Evolutionary conservation across 2,113 vertebrate species (phyloP).

Genomic region (Sturnus vulgaris): DNA sequence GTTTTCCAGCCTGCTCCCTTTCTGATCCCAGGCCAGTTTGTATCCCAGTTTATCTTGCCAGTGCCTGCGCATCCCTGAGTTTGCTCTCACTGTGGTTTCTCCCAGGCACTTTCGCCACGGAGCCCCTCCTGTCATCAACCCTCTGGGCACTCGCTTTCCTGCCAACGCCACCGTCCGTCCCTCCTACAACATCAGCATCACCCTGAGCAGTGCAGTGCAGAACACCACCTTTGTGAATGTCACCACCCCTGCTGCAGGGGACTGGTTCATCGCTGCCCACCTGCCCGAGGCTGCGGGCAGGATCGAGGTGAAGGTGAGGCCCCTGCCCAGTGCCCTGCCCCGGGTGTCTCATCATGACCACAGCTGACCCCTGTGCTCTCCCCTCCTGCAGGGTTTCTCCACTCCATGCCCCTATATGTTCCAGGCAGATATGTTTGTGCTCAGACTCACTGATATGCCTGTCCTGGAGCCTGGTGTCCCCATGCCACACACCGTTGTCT

Average conservation of each 20-base stretch:
- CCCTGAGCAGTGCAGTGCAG: conserved; percentile 50
- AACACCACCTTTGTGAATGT: conserved; percentile 81
- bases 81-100: not conserved
- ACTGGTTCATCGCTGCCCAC: conserved; percentile 91
- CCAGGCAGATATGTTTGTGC: conserved; percentile 89
- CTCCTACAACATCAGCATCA: conserved; percentile 74
- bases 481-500: conserved; percentile 67
- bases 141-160: conserved; percentile 78
- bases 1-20: not conserved
- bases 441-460: conserved; percentile 77
- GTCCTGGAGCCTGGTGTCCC: conserved; percentile 75
- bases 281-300: conserved; percentile 86
- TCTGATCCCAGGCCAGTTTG: not conserved
- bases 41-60: not conserved
- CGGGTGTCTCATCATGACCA: not conserved
- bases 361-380: not conserved
- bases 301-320: conserved; percentile 90
- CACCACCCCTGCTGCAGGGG: conserved; percentile 81
- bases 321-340: not conserved
- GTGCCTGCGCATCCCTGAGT: rapidly evolving
- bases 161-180: conserved; percentile 70
- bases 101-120: conserved; percentile 85
- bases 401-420: conserved; percentile 86
- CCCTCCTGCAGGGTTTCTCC: conserved; percentile 80
- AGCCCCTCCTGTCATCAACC: conserved; percentile 92